Conservation (phyloP, 2,797 vertebrate species). For the Sebastes wilsoni region DNA sequence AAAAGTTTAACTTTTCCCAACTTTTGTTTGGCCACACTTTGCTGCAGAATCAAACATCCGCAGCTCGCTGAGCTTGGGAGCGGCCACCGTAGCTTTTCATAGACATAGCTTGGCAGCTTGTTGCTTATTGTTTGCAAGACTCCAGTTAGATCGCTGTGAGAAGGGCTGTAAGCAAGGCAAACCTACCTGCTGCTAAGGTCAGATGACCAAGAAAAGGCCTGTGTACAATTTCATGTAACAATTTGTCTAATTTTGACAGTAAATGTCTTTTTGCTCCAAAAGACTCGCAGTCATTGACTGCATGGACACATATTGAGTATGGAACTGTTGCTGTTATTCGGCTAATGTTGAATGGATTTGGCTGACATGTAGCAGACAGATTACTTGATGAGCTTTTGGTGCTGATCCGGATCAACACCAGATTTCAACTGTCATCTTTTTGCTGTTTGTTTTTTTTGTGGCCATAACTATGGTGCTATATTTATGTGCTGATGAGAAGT, state of each 20-base stretch:
- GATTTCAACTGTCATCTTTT: conserved; percentile 2
- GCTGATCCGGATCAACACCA: conserved; percentile 6
- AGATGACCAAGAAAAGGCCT: neutral
- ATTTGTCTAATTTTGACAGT: neutral
- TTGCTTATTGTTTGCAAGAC: neutral
- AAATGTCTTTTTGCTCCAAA: neutral
- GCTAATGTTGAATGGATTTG: neutral
- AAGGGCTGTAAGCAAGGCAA: neutral
- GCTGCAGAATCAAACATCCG: too few species aligned
- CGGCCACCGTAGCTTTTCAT: too few species aligned
- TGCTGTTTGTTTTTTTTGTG: conserved; percentile 9
- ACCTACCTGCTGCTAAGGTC: neutral
- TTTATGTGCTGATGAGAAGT: conserved; percentile 26
- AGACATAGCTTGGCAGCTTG: too few species aligned
- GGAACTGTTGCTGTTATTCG: neutral
- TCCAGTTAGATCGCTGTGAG: neutral
- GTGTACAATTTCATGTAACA: neutral
- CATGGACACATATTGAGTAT: neutral
- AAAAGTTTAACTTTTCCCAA: too few species aligned
- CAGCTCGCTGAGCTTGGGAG: too few species aligned
- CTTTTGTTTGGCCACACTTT: too few species aligned
- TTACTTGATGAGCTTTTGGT: conserved; percentile 29
- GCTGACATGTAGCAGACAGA: neutral
- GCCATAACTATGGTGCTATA: neutral
- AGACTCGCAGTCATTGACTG: neutral